These are phyloP conservation scores for Chesias legatella DNA, from an alignment of 2,888 invertebrate genomes.

Conservation along the genomic window DNA sequence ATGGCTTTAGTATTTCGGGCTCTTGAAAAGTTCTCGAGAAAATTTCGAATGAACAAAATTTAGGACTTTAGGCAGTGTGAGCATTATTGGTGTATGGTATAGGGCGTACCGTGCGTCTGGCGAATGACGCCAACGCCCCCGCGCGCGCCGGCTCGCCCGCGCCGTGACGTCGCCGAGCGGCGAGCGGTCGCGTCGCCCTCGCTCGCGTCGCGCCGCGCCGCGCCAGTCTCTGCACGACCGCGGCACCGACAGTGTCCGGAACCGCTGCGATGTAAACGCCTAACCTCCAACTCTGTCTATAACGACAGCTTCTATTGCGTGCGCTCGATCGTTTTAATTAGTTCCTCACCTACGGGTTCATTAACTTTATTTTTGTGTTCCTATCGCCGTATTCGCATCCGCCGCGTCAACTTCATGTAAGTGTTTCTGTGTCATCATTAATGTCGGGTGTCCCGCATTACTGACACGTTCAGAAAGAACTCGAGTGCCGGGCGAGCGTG, in stretches of 20 bases:
- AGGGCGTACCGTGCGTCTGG: constrained; percentile 40
- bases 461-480: constrained; percentile 54
- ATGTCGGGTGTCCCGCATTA: constrained; percentile 48
- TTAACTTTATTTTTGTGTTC: constrained; percentile 62
- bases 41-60: constrained; percentile 7
- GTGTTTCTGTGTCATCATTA: constrained; percentile 64
- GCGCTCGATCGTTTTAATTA: constrained; percentile 53
- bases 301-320: constrained; percentile 71
- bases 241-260: constrained; percentile 75
- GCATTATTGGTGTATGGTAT: constrained; percentile 17
- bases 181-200: constrained; percentile 30
- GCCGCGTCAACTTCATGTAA: constrained; percentile 60
- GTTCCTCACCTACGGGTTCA: constrained; percentile 41
- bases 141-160: constrained; percentile 35
- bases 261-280: constrained; percentile 78
- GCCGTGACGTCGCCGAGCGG: constrained; percentile 34
- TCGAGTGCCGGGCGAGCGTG: constrained; percentile 49
- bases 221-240: constrained; percentile 73
- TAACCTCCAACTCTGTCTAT: constrained; percentile 69
- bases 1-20: neutral
- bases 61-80: constrained; percentile 30
- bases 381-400: constrained; percentile 41
- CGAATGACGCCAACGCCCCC: constrained; percentile 66
- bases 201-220: constrained; percentile 28
- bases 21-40: constrained; percentile 12